Evolutionary conservation across 2,797 vertebrate genomes (phyloP).

Genomic region (Tachyglossus aculeatus): DNA sequence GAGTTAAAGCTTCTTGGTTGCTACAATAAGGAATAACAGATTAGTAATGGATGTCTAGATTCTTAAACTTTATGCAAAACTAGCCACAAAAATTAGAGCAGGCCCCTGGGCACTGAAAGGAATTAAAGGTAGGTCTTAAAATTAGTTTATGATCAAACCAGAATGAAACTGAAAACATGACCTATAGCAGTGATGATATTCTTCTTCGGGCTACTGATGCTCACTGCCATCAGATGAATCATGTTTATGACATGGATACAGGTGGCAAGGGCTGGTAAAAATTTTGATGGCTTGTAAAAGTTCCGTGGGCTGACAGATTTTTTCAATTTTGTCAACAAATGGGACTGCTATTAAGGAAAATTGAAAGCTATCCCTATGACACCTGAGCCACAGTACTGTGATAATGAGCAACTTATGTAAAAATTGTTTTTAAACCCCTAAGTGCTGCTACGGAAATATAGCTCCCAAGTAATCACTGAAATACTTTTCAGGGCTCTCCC

Average conservation of each 20-base stretch:
- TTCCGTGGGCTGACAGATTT: not conserved
- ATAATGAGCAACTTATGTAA: not conserved
- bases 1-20: not conserved
- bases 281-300: not conserved
- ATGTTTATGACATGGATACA: not conserved
- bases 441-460: too few relatives aligned
- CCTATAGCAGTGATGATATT: not conserved
- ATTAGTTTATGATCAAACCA: not conserved
- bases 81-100: not conserved
- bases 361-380: slow-evolving; percentile 3
- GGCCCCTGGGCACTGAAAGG: not conserved
- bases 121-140: slow-evolving; percentile 1
- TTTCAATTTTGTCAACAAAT: slow-evolving; percentile 1
- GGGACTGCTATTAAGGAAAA: slow-evolving; percentile 4
- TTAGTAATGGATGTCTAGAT: not conserved
- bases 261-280: not conserved
- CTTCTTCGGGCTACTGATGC: not conserved
- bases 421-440: too few relatives aligned
- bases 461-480: too few relatives aligned
- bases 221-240: not conserved
- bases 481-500: not conserved
- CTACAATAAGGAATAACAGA: not conserved
- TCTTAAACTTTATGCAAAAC: slow-evolving; percentile 16
- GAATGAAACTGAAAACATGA: not conserved
- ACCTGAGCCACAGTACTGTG: not conserved